phyloP scores from a whole-genome alignment of 2,797 vertebrate genomes.

The Sylvilagus floridanus region DNA sequence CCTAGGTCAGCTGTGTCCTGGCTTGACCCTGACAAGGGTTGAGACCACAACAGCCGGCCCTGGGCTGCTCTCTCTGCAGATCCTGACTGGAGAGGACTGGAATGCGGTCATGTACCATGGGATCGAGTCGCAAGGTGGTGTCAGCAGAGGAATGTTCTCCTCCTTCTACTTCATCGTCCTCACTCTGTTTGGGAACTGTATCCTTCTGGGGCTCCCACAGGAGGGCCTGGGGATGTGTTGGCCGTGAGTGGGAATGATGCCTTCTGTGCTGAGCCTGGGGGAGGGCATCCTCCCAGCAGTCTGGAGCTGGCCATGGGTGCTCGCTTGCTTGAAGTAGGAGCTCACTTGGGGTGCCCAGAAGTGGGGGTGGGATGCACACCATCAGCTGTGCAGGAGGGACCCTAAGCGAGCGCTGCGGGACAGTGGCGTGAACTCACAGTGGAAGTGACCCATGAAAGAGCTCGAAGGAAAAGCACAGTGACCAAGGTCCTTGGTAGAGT shows the following conservation, averaged over 20 bases:
- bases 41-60: rapidly evolving
- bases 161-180: constrained; percentile 98
- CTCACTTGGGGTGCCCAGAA: neutral
- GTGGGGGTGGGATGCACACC: rapidly evolving
- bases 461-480: neutral
- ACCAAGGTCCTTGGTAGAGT: neutral
- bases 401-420: neutral
- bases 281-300: no score
- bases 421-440: no score
- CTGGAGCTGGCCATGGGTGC: no score
- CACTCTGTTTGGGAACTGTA: constrained; percentile 98
- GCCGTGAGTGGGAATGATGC: no score
- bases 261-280: no score
- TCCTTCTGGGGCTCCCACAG: constrained; percentile 87
- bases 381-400: no score
- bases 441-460: neutral
- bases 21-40: neutral
- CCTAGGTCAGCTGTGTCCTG: neutral
- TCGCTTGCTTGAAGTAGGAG: neutral
- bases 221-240: no score
- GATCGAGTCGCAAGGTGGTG: constrained; percentile 96
- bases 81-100: constrained; percentile 98
- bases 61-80: constrained; percentile 85
- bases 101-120: constrained; percentile 98
- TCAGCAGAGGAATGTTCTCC: constrained; percentile 96